Evolutionary conservation across 53 echinoderm and acorn worm genomes (phyloP).

Genomic region (Paracentrotus lividus): DNA sequence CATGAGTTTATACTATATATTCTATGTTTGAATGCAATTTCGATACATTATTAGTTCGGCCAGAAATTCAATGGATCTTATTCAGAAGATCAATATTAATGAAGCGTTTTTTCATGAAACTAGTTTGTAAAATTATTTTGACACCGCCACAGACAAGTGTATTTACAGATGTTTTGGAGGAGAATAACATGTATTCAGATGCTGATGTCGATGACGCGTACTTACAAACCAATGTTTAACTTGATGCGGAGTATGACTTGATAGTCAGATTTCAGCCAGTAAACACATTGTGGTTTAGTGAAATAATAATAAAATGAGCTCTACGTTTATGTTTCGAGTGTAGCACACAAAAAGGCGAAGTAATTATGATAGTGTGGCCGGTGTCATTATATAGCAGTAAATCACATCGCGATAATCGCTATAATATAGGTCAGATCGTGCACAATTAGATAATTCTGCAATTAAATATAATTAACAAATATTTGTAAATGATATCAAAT

Average conservation of each 20-base stretch:
- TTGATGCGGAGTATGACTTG: too few species aligned
- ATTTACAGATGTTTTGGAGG: conserved; percentile 14
- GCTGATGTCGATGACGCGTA: neutral
- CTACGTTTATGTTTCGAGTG: conserved; percentile 1
- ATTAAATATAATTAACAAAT: conserved; percentile 31
- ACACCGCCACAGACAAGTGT: neutral
- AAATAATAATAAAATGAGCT: neutral
- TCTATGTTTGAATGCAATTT: too few species aligned
- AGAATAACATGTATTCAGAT: conserved; percentile 4
- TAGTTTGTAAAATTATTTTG: too few species aligned
- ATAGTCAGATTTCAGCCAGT: too few species aligned
- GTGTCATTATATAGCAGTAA: too few species aligned
- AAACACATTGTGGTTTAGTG: conserved; percentile 1
- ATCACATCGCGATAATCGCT: too few species aligned
- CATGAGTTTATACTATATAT: too few species aligned
- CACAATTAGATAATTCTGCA: neutral
- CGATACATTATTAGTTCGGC: too few species aligned
- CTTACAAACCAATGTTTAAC: conserved; percentile 28
- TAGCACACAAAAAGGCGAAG: neutral
- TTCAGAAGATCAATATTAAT: too few species aligned
- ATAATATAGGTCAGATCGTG: neutral
- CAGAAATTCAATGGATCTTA: too few species aligned
- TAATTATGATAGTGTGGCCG: neutral
- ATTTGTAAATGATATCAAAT: conserved; percentile 1
- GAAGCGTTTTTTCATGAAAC: too few species aligned